phyloP scores from a whole-genome alignment of 2,888 invertebrate species.

The Aleiodes alternator region DNA sequence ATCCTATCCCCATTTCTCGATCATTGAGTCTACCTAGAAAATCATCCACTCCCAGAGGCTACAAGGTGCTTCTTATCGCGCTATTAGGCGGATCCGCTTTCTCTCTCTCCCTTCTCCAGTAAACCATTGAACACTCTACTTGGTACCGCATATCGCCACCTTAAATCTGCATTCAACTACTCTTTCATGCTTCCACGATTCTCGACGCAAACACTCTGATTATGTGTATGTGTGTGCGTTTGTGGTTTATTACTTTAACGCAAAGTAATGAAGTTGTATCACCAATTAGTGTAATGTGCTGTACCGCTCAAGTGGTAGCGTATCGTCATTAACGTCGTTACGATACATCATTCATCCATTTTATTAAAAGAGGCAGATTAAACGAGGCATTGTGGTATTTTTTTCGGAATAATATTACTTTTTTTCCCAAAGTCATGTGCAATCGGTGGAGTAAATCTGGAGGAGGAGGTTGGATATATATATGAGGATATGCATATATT shows the following conservation, averaged over 20 bases:
- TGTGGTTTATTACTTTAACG: constrained; percentile 67
- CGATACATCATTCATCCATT: constrained; percentile 59
- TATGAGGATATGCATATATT: constrained; percentile 6
- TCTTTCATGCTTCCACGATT: constrained; percentile 65
- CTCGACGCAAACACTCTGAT: constrained; percentile 51
- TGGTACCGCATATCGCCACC: constrained; percentile 61
- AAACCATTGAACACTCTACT: constrained; percentile 58
- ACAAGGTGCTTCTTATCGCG: constrained; percentile 69
- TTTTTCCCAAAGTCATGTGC: constrained; percentile 6
- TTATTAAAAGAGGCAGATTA: constrained; percentile 48
- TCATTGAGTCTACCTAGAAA: constrained; percentile 49
- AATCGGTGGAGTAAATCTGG: background rate
- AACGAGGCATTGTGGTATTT: constrained; percentile 50
- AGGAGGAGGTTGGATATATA: no score
- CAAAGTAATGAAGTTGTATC: constrained; percentile 70
- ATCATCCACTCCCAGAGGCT: constrained; percentile 27
- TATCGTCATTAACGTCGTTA: constrained; percentile 61
- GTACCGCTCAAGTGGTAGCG: constrained; percentile 50
- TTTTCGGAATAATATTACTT: constrained; percentile 29
- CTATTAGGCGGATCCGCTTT: constrained; percentile 67
- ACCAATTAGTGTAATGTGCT: constrained; percentile 65
- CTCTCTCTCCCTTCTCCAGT: constrained; percentile 40
- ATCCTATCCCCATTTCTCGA: constrained; percentile 4
- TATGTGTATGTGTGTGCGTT: constrained; percentile 17
- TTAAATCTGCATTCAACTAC: constrained; percentile 62